Conservation (phyloP, 2,797 vertebrate genomes). For the Acanthiza pusilla region DNA sequence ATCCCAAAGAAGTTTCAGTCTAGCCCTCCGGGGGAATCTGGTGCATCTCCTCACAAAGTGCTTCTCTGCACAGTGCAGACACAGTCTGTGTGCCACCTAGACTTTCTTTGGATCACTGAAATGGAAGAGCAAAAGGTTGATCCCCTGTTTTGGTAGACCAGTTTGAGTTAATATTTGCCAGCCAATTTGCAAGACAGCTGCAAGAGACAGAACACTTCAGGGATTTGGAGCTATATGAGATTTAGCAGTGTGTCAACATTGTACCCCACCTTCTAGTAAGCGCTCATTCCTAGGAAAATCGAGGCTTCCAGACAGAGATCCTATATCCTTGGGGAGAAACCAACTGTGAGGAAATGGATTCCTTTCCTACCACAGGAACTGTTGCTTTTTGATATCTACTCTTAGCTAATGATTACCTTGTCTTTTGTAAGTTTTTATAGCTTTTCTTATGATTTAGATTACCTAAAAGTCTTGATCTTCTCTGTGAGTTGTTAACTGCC, state of each 20-base stretch:
- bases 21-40: not conserved
- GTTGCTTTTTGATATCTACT: not conserved
- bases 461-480: not conserved
- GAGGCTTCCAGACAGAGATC: not conserved
- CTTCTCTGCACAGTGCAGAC: not conserved
- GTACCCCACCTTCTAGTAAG: not conserved
- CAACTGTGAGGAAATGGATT: not conserved
- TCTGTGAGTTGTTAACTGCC: not conserved
- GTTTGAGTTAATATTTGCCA: not conserved
- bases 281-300: not conserved
- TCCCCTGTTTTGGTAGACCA: not conserved
- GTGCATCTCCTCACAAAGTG: not conserved
- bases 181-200: not conserved
- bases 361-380: not conserved
- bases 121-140: not conserved
- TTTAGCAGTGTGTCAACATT: not conserved
- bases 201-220: not conserved
- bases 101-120: not conserved
- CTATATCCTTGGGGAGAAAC: not conserved
- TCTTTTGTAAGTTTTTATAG: not conserved
- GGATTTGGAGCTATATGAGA: not conserved
- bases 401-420: not conserved
- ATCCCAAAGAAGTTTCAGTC: not conserved
- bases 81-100: fast-evolving
- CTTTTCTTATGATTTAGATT: not conserved